These are phyloP conservation scores for Cryptocephalus primarius DNA, from an alignment of 2,888 invertebrate genomes.

Conservation along the genomic window DNA sequence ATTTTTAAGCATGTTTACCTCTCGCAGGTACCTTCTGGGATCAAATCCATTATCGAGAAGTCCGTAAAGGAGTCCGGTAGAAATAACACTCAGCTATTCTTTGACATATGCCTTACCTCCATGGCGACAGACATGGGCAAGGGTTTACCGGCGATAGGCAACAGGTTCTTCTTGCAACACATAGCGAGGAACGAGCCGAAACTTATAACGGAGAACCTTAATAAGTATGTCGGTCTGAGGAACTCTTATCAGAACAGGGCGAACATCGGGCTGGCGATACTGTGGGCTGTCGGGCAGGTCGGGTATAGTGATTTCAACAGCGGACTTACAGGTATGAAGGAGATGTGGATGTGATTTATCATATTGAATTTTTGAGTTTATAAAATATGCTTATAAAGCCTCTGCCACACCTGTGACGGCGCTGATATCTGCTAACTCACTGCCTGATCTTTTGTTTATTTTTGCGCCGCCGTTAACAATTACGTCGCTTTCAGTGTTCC, in stretches of 20 bases:
- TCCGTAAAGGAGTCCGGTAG: constrained; percentile 50
- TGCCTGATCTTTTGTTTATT: too few relatives aligned
- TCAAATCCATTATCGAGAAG: constrained; percentile 36
- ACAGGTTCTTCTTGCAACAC: constrained; percentile 60
- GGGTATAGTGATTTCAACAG: constrained; percentile 52
- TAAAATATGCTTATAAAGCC: too few relatives aligned
- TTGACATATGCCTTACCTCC: constrained; percentile 56
- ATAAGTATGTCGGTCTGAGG: constrained; percentile 51
- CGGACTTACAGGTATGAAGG: constrained; percentile 54
- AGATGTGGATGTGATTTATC: background rate
- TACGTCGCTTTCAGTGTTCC: constrained; percentile 55
- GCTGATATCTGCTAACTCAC: too few relatives aligned
- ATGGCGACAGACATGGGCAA: constrained; percentile 64
- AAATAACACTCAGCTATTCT: constrained; percentile 55
- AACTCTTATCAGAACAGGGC: constrained; percentile 71
- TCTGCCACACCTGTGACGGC: too few relatives aligned
- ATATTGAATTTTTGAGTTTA: background rate
- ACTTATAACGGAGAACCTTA: constrained; percentile 48
- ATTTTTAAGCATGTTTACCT: background rate
- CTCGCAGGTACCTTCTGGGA: constrained; percentile 25
- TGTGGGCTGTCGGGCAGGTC: constrained; percentile 70
- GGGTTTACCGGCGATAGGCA: constrained; percentile 53
- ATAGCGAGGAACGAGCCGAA: constrained; percentile 55
- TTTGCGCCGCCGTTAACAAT: too few relatives aligned
- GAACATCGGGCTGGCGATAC: constrained; percentile 56